Evolutionary conservation across 2,113 vertebrate genomes (phyloP).

Genomic region (Aleadryas rufinucha): DNA sequence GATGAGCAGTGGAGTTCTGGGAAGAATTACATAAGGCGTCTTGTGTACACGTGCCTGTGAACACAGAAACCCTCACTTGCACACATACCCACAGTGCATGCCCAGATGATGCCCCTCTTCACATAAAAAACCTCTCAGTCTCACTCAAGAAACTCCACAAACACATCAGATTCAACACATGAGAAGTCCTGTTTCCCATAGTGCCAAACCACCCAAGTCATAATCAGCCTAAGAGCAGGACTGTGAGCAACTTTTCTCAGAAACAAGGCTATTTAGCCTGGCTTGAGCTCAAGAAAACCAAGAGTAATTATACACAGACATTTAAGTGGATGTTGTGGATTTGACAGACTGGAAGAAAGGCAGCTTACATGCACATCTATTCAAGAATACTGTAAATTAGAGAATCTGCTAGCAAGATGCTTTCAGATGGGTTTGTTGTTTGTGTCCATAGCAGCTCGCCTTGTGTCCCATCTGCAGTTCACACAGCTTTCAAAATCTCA

Average conservation of each 20-base stretch:
- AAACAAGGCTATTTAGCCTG: constrained; percentile 58
- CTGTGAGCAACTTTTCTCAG: constrained; percentile 65
- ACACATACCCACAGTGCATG: not conserved
- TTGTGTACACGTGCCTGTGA: constrained; percentile 14
- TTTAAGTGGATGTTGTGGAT: not conserved
- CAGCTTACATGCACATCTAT: not conserved
- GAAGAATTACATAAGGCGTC: constrained; percentile 39
- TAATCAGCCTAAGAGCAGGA: constrained; percentile 28
- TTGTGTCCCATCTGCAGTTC: not conserved
- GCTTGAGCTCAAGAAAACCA: constrained; percentile 36
- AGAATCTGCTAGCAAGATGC: not conserved
- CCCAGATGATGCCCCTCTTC: constrained; percentile 21
- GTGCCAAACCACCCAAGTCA: constrained; percentile 1
- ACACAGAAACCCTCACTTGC: not conserved
- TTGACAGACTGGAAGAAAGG: constrained; percentile 10
- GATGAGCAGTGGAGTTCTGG: constrained; percentile 53
- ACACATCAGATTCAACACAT: constrained; percentile 14
- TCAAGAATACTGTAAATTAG: not conserved
- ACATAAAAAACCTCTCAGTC: not conserved
- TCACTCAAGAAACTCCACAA: constrained; percentile 25
- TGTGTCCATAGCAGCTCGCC: not conserved
- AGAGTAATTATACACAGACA: constrained; percentile 33
- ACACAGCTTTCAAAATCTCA: not conserved
- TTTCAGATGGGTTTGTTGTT: not conserved
- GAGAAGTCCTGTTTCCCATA: not conserved